These are phyloP conservation scores for Sebastiscus tertius DNA, from an alignment of 2,797 vertebrate genomes.

Conservation along the genomic window DNA sequence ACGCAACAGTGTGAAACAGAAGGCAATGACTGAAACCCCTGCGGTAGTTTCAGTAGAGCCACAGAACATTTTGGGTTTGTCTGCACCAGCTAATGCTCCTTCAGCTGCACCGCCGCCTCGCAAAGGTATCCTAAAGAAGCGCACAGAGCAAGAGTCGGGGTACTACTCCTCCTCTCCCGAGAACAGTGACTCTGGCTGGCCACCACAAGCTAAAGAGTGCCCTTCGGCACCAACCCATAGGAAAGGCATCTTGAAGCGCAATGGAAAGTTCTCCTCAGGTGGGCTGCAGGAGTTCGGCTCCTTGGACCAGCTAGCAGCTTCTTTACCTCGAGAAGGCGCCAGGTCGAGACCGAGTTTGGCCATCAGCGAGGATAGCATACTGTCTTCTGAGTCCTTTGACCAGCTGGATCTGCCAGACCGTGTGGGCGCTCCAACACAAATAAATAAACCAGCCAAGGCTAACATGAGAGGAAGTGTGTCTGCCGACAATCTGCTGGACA, in stretches of 20 bases:
- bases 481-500: constrained; percentile 89
- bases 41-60: constrained; percentile 48
- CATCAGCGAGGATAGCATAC: constrained; percentile 95
- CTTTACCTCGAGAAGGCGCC: constrained; percentile 50
- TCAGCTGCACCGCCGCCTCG: constrained; percentile 75
- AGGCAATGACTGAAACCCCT: constrained; percentile 64
- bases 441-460: constrained; percentile 59
- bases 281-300: constrained; percentile 81
- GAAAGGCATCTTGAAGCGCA: constrained; percentile 94
- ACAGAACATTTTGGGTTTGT: constrained; percentile 33
- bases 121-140: constrained; percentile 96
- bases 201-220: constrained; percentile 29
- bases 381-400: constrained; percentile 97
- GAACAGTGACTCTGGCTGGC: constrained; percentile 82
- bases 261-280: constrained; percentile 89
- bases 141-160: constrained; percentile 88
- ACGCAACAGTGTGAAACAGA: constrained; percentile 86
- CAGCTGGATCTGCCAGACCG: constrained; percentile 90
- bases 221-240: constrained; percentile 54
- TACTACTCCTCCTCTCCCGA: constrained; percentile 94
- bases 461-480: constrained; percentile 89
- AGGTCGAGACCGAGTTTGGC: constrained; percentile 81
- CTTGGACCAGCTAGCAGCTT: constrained; percentile 82
- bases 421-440: constrained; percentile 40
- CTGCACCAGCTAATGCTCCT: constrained; percentile 22